A percentile compares a stretch with the other conserved stretches of the same genome.
Conservation (phyloP, 2,888 invertebrate species). For the Hirtodrosophila alboralis region DNA sequence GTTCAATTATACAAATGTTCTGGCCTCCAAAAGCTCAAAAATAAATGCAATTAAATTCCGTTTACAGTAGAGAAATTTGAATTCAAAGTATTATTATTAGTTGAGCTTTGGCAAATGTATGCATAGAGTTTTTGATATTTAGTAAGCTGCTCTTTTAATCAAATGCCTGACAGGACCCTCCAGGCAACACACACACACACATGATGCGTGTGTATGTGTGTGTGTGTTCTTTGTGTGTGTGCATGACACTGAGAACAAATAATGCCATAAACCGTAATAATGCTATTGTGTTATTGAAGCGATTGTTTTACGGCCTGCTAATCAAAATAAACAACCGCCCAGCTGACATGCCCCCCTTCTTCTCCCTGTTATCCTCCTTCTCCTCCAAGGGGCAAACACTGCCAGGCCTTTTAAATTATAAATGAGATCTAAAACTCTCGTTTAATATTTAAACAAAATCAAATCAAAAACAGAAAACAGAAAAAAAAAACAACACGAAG, state of each 20-base stretch:
- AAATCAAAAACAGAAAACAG: constrained; percentile 59
- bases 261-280: constrained; percentile 69
- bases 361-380: neutral
- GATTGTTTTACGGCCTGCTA: constrained; percentile 74
- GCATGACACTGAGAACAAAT: constrained; percentile 64
- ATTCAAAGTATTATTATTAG: constrained; percentile 41
- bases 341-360: neutral
- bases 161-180: constrained; percentile 40
- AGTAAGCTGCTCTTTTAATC: constrained; percentile 63
- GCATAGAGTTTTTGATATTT: constrained; percentile 41
- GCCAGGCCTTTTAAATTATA: constrained; percentile 65
- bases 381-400: too few relatives aligned
- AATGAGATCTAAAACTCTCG: constrained; percentile 75
- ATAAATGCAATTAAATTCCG: constrained; percentile 49
- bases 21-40: constrained; percentile 15
- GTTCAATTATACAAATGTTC: constrained; percentile 21
- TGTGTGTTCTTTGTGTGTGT: constrained; percentile 16
- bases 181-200: constrained; percentile 24
- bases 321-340: constrained; percentile 66
- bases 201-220: constrained; percentile 10
- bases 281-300: constrained; percentile 66
- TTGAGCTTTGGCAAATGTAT: too few relatives aligned
- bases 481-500: neutral
- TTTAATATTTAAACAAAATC: constrained; percentile 79
- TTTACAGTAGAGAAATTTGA: constrained; percentile 31